Conservation (phyloP, 2,113 vertebrate genomes). For the Scortum barcoo region DNA sequence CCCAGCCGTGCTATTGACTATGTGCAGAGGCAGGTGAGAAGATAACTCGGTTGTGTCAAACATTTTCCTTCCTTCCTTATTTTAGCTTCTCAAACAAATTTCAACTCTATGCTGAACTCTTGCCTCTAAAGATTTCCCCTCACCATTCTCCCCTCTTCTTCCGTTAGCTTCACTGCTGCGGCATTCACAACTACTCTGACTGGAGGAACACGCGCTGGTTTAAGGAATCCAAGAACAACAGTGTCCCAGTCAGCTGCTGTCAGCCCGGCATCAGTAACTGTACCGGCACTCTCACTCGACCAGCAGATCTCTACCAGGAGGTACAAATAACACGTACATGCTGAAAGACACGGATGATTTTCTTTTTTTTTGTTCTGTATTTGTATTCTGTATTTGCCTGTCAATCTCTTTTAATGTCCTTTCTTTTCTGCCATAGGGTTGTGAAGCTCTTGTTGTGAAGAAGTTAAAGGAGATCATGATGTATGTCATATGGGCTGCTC, state of each 20-base stretch:
- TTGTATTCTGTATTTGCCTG: not conserved
- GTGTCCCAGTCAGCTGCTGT: slow-evolving; percentile 96
- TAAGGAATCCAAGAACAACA: slow-evolving; percentile 95
- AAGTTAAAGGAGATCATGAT: slow-evolving; percentile 99
- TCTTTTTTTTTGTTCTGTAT: not conserved
- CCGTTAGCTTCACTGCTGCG: slow-evolving; percentile 92
- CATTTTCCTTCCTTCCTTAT: not conserved
- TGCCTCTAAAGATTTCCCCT: not conserved
- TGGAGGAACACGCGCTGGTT: slow-evolving; percentile 96
- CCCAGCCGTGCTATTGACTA: slow-evolving; percentile 98
- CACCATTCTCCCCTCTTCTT: not conserved
- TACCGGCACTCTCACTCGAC: slow-evolving; percentile 89
- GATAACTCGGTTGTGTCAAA: not conserved
- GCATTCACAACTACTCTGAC: slow-evolving; percentile 96
- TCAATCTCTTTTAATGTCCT: not conserved
- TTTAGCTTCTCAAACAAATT: not conserved
- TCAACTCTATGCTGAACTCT: no score
- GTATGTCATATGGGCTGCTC: slow-evolving; percentile 97
- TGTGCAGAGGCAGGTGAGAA: slow-evolving; percentile 95
- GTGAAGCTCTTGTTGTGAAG: slow-evolving; percentile 96
- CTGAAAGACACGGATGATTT: not conserved
- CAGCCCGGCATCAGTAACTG: slow-evolving; percentile 90
- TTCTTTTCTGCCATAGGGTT: slow-evolving; percentile 85
- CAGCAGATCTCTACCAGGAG: slow-evolving; percentile 94
- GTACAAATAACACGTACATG: slow-evolving; percentile 58